Base-by-base conservation (phyloP, 1,140 invertebrate species). In the Cataglyphis hispanica region DNA sequence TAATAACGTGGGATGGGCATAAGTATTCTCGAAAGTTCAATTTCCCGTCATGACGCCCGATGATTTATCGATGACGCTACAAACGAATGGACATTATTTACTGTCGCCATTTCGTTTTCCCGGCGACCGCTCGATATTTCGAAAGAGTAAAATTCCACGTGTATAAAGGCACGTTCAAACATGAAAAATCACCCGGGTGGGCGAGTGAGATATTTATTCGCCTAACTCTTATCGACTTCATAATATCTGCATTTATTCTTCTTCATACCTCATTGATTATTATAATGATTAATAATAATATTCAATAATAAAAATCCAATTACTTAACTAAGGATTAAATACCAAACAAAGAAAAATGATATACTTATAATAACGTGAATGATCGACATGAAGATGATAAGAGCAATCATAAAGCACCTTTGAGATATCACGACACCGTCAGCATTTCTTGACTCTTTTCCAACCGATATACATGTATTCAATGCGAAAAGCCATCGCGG, bases 1-100 rank as follows among this genome's bases (percentile, higher is more conserved):
- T 91, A 91, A 91, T 88, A 89, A 86, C 89, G 80, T 70, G 75
- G 80, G 87, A 76, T 56, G 84, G 80, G 89, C 75, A 91, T 88
- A 90, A 91, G 89, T 90, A 90, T 88, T 90, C 89, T 60, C 86
- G 80, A 90, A 90, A 90, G 89, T 91, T 91, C 89, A 91, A 91
- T 91, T 90, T 91, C 89, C 89, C 87, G 77, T 90, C 84, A 88
- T 84, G 84, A 63, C 78, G 66, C 19, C 22, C 56, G 43, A 69
- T 91, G 89, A 91, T 91, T 90, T 91, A 91, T 90, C 78, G 84
- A 63, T 75, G 80, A 87, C 88, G 84, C 69, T 86, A 91, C 84
- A 84, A 87, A 89, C 81, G 90, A 75, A 78, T 81, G 63, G 84
- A 91, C 78, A 88, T 91, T 91, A 89, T 91, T 91, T 91, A 89